These are phyloP conservation scores for Grammomys dolichurus DNA, from an alignment of 2,113 vertebrate genomes.

Conservation along the genomic window DNA sequence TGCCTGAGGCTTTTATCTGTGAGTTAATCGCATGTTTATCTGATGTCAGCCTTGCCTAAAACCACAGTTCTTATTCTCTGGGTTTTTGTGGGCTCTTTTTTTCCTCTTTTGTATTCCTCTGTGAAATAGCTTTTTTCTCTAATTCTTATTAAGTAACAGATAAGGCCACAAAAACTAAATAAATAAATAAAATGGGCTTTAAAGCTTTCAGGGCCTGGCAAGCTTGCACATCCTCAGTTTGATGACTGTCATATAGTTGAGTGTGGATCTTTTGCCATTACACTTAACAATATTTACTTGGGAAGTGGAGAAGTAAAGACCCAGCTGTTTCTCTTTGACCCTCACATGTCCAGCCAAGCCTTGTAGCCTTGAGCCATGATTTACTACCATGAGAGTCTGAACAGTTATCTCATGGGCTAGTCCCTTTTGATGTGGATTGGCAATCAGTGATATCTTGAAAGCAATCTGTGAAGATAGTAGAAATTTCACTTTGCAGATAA, in stretches of 20 bases:
- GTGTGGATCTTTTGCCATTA: not conserved
- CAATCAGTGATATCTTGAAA: not conserved
- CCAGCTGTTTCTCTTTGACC: not conserved
- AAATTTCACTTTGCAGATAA: conserved; percentile 44
- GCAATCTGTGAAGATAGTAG: not conserved
- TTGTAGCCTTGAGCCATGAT: not conserved
- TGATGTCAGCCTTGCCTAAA: not conserved
- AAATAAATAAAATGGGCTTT: not conserved
- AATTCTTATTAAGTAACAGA: not conserved
- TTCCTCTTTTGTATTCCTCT: not conserved
- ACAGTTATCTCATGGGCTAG: not conserved
- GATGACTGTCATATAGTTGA: not conserved
- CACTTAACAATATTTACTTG: not conserved
- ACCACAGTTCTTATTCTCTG: not conserved
- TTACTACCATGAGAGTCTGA: not conserved
- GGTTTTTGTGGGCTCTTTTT: not conserved
- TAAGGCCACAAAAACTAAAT: not conserved
- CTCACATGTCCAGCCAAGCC: not conserved
- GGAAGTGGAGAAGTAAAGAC: not conserved
- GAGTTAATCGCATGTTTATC: not conserved
- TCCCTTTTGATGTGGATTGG: not conserved
- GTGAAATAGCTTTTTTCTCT: not conserved
- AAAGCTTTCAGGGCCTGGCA: not conserved
- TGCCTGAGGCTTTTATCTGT: not conserved
- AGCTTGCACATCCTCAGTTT: not conserved